Percentiles rank a stretch among this genome's conserved stretches.
Evolutionary conservation across 2,888 invertebrate genomes (phyloP).

Genomic region (Tenthredo livida): DNA sequence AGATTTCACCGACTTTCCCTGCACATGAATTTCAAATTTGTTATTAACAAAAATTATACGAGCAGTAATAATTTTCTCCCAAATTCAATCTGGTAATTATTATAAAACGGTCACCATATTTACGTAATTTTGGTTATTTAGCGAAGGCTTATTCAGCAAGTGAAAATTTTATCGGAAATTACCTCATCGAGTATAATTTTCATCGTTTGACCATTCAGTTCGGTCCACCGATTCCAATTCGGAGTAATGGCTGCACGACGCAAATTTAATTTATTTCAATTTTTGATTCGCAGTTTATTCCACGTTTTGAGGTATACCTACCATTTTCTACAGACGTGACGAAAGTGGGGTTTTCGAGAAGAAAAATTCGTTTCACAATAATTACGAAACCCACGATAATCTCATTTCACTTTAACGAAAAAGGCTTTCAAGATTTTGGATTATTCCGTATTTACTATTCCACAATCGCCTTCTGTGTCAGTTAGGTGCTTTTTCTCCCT

Average conservation of each 20-base stretch:
- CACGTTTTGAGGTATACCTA: background rate
- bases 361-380: too few species aligned
- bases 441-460: too few species aligned
- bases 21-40: background rate
- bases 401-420: too few species aligned
- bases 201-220: constrained; percentile 1
- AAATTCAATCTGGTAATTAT: too few species aligned
- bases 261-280: background rate
- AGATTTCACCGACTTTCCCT: too few species aligned
- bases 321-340: background rate
- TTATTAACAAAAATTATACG: too few species aligned
- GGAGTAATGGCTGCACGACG: background rate
- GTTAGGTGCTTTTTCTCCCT: too few species aligned
- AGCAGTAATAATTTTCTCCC: too few species aligned
- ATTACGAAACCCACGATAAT: too few species aligned
- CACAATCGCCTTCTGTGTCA: too few species aligned
- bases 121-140: background rate
- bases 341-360: too few species aligned
- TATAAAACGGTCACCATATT: background rate
- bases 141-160: background rate
- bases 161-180: background rate
- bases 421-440: too few species aligned
- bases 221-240: background rate
- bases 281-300: background rate
- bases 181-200: background rate